phyloP scores from a whole-genome alignment of 2,797 vertebrate species.

The Helarctos malayanus region DNA sequence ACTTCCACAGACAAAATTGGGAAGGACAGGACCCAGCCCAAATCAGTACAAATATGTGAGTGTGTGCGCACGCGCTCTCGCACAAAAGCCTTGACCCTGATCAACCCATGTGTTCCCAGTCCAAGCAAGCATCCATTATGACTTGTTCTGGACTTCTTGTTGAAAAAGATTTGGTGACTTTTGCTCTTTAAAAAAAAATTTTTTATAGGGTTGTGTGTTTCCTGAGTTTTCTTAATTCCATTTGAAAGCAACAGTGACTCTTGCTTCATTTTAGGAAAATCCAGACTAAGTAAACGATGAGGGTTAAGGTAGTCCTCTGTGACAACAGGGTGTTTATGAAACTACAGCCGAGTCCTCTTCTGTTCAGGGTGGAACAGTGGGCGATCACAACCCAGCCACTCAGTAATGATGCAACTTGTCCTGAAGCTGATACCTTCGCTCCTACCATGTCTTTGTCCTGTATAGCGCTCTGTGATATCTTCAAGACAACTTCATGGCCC shows the following conservation, averaged over 20 bases:
- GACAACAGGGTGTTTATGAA: not conserved
- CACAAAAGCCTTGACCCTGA: not conserved
- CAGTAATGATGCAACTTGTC: accelerated
- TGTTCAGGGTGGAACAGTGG: not conserved
- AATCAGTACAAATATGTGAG: too few species aligned
- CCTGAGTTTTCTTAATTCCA: not conserved
- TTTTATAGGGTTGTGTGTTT: not conserved
- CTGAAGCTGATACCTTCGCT: too few species aligned
- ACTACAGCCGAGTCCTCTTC: not conserved
- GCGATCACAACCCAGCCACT: not conserved
- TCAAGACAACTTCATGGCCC: not conserved
- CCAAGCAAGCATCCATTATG: not conserved
- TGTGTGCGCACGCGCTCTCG: accelerated
- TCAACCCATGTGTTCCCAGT: accelerated
- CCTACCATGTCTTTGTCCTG: not conserved
- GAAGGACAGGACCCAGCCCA: not conserved
- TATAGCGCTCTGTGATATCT: not conserved
- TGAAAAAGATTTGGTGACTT: not conserved
- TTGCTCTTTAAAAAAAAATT: not conserved
- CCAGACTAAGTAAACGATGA: not conserved
- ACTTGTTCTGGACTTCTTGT: not conserved
- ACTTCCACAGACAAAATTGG: not conserved
- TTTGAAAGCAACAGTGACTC: not conserved
- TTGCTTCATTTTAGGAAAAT: not conserved
- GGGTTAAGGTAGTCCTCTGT: not conserved